Base-by-base conservation (phyloP, 2,888 invertebrate species). In the Euzetes globulus region DNA sequence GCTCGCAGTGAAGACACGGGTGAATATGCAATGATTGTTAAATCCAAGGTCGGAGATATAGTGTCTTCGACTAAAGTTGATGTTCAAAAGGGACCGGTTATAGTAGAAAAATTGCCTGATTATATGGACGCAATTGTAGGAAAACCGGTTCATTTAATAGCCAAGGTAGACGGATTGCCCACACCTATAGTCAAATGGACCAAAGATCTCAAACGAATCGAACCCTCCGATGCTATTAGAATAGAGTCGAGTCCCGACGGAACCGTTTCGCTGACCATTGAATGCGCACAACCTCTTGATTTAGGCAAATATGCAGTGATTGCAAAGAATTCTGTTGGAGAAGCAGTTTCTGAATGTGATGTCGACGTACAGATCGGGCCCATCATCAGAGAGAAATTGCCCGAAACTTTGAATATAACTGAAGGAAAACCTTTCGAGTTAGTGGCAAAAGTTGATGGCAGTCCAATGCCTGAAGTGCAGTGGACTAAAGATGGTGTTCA, bases 91-190 rank as follows among this genome's bases (percentile, higher is more conserved):
- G 70, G 15, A 19, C 74, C 74, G 9, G 88, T 81, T 91, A 90
- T 81, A 65, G 74, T 72, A 88, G 88, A 82, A 87, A 91, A 81
- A 86, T 88, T 78, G 1, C 47, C 75, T 0, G 78, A 78, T 55
- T 29, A 71, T 15, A 74, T 75, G 41, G 75, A 72, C 13, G 70
- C 72, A 3, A 75, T 78, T 89, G 22, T 88, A 90, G 70, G 50
- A 4, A 89, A 91, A 78, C 88, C 89, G 0, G 85, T 95, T 0
- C 88, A 89, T 77, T 86, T 97, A 13, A 90, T 90, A 80, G 92
- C 92, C 75, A 89, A 91, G 79, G 87, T 96, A 0, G 91, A 92
- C 79, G 97, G 95, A 75, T 93, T 94, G 82, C 98, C 97, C 0
- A 87, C 90, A 79, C 96, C 98, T 0, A 87, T 87, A 1, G 87